Conservation (phyloP, 2,797 vertebrate genomes). For the Meriones psammophilus region DNA sequence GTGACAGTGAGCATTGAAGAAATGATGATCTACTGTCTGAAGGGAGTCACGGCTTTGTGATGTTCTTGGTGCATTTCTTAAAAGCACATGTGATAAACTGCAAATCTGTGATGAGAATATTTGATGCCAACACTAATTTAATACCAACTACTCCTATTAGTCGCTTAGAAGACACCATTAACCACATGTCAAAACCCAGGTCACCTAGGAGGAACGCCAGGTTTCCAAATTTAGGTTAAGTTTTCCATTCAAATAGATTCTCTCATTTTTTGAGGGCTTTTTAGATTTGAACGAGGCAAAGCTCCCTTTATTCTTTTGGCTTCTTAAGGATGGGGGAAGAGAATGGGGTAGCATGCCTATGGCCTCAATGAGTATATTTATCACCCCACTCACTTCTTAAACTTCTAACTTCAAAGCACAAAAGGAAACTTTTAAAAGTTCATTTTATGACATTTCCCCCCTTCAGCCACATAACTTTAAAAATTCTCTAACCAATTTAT, state of each 20-base stretch:
- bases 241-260: not conserved
- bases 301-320: not conserved
- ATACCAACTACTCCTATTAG: not conserved
- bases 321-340: not conserved
- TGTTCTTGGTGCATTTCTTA: not conserved
- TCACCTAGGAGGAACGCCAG: not conserved
- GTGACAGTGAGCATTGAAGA: not conserved
- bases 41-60: not conserved
- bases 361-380: not conserved
- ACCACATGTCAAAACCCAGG: not conserved
- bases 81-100: not conserved
- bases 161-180: not conserved
- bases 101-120: not conserved
- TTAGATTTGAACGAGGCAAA: not conserved
- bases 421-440: slow-evolving; percentile 72
- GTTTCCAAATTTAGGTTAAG: not conserved
- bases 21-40: not conserved
- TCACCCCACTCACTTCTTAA: not conserved
- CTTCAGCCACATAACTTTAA: slow-evolving; percentile 79
- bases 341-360: not conserved
- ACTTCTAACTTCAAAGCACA: slow-evolving; percentile 35
- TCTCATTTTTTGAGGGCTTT: slow-evolving; percentile 15
- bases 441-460: slow-evolving; percentile 67
- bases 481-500: slow-evolving; percentile 79
- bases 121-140: not conserved